Percentiles rank a stretch among this genome's conserved stretches.
phyloP scores from a whole-genome alignment of 2,797 vertebrate species.

The Ptychobarbus kaznakovi region DNA sequence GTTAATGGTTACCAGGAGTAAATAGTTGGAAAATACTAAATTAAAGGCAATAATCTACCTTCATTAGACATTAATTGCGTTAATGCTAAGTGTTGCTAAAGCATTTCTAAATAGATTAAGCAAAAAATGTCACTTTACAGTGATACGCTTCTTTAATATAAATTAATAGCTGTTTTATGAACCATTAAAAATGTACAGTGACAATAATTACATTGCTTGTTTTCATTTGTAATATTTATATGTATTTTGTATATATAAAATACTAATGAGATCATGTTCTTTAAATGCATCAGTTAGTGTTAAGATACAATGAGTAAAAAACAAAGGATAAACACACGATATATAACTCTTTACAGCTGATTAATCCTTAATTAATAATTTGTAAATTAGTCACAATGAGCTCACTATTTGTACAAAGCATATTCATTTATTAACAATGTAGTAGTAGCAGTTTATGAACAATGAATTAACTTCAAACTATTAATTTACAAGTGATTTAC shows the following conservation, averaged over 20 bases:
- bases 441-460: not conserved
- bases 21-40: not conserved
- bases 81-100: not conserved
- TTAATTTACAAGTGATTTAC: not conserved
- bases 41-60: not conserved
- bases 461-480: not conserved
- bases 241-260: too few species aligned
- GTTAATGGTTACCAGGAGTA: too few species aligned
- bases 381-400: not conserved
- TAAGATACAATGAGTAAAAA: too few species aligned
- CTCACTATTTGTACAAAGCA: not conserved
- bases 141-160: not conserved
- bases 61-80: not conserved
- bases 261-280: too few species aligned
- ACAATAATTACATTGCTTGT: too few species aligned
- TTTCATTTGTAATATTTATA: too few species aligned
- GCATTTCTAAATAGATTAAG: not conserved
- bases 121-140: not conserved
- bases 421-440: not conserved
- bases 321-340: too few species aligned
- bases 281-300: too few species aligned
- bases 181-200: too few species aligned
- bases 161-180: not conserved
- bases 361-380: not conserved
- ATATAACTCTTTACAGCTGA: not conserved